Base-by-base conservation (phyloP, 1,140 invertebrate species). In the Pogonomyrmex barbatus region DNA sequence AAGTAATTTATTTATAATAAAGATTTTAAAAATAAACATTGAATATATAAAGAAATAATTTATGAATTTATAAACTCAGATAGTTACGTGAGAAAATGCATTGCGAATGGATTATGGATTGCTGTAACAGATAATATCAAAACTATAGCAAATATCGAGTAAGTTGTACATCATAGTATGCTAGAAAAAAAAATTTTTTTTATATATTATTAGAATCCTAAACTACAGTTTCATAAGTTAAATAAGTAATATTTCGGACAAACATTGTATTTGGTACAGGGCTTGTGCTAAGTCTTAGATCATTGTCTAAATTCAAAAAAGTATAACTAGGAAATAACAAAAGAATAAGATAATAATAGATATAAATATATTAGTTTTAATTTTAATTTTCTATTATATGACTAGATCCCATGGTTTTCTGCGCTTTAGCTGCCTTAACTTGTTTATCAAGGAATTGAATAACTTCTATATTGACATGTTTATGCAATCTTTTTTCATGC, bases 1-100 rank as follows among this genome's bases (percentile, higher is more conserved):
- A 76, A 90, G 6, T 90, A 90, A 84, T n/a, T 14, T 30, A 12
- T 75, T 56, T 30, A 8, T 4, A 3, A 6, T 2, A 79, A 42
- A 39, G 45, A 45, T 1, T 8, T 56, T 14, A 45, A 47, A 78
- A 5, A 30, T 71, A 24, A 24, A 76, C 24, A 0, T 42, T 62
- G 6, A 2, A 36, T 30, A 10, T 17, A 17, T 17, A 1, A 54
- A 65, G 10, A 47, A 60, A 75, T 0, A 63, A 67, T 67, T 67
- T 77, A 62, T 17, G 17, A 62, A 30, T 63, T 24, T 24, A 24
- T 24, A 24, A 24, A 24, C 24, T 0, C 24, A 24, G 24, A 24
- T 24, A 24, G 24, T 24, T 24, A 24, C 24, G 24, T 24, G 24
- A 24, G 24, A 24, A 24, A 24, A 24, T 24, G 24, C 24, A 24